These are phyloP conservation scores for Otolemur garnettii DNA, from an alignment of 2,113 vertebrate genomes.

Conservation along the genomic window DNA sequence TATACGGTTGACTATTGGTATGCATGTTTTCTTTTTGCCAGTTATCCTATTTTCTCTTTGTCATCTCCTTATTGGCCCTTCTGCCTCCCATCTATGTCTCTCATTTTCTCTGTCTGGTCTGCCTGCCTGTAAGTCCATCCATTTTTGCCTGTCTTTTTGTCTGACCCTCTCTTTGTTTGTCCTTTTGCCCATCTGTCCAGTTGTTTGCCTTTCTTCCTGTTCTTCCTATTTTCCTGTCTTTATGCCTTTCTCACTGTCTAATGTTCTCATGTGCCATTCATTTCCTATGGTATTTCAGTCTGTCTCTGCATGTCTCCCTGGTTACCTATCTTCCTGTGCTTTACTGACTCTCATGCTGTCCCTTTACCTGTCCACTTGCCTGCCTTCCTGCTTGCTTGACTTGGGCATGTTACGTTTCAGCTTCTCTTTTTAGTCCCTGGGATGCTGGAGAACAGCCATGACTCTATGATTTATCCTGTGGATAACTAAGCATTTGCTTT, in stretches of 20 bases:
- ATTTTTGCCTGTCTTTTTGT: neutral
- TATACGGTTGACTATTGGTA: fast-evolving
- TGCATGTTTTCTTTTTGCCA: neutral
- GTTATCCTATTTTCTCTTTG: neutral
- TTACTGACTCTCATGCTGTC: no score
- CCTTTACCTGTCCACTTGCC: neutral
- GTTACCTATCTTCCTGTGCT: fast-evolving
- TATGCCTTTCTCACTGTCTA: neutral
- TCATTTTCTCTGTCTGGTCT: neutral
- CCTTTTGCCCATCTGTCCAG: neutral
- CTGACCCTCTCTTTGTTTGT: neutral
- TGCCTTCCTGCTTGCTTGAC: neutral
- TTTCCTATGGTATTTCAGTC: neutral
- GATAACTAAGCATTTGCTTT: neutral
- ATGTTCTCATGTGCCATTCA: neutral
- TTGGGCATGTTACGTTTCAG: no score
- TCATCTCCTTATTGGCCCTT: neutral
- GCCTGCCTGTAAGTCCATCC: neutral
- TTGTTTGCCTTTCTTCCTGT: neutral
- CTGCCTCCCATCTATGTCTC: neutral
- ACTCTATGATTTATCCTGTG: neutral
- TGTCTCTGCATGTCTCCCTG: neutral
- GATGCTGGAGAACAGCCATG: neutral
- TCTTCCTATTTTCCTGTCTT: neutral
- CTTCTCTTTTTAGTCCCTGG: neutral